Base-by-base conservation (phyloP, 2,113 vertebrate genomes). In the Mirounga angustirostris region DNA sequence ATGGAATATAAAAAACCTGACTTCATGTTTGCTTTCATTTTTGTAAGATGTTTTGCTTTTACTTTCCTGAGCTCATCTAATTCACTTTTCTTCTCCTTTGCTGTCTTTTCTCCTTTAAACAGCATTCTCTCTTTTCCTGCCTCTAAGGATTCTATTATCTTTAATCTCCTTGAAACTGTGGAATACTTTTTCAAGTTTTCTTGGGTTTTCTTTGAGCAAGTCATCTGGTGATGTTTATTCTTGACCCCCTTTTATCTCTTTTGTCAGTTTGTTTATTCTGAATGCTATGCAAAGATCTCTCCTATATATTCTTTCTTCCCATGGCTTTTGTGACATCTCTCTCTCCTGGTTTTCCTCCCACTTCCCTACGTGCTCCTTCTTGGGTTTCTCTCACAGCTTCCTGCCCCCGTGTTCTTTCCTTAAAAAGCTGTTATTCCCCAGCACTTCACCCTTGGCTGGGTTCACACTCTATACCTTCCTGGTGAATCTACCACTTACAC, bases 211-310 rank as follows among this genome's bases (percentile, higher is more conserved):
- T 81, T 80, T 33, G 28, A n/a, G 22, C 13, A 10, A 50, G 14
- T 93, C 67, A 54, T 82, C n/a, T 97, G 33, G 36, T 28, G 58
- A 89, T 69, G 26, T 67, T 65, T 79, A 82, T 54, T 95, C n/a
- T 36, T 19, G 19, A 89, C 33, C 50, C 5, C 16, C 0, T 43
- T 92, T 89, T 69, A n/a, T 61, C 11, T 22, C 11, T 89, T 36
- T 22, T 85, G 67, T 54, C 28, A 71, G 46, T 71, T 33, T 82
- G 40, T 67, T 83, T 84, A 61, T 43, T 73, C 73, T 67, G 61
- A 79, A 61, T 52, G 78, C 85, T 85, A 63, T 15, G 33, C 18
- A 81, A 43, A 69, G 15, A 61, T 69, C 50, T 88, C 14, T 74
- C 40, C 40, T 56, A 36, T 28, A 90, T 56, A 56, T n/a, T 74